Base-by-base conservation (phyloP, 2,797 vertebrate species). In the Sebastes goodei region DNA sequence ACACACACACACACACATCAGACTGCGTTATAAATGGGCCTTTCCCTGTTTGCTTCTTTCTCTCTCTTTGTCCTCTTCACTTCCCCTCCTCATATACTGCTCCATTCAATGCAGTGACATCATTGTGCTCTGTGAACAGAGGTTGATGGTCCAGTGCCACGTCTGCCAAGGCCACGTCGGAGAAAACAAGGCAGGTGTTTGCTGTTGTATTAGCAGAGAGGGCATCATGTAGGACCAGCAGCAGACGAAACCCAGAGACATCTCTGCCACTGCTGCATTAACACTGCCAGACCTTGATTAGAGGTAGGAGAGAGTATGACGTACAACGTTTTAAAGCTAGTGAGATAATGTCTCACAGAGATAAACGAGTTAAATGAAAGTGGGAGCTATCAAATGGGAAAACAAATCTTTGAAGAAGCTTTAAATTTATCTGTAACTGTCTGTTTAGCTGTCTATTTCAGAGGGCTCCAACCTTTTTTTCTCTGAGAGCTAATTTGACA, bases 71-170 rank as follows among this genome's bases (percentile, higher is more conserved):
- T 76, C 83, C 71, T 71, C 71, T 76, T 80, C 64, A 67, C 71
- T 73, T 76, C 68, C 65, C 42, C 67, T 78, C 64, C 59, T 83
- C 68, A 67, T 74, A 61, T 76, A 2, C 83, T 33, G 64, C 76
- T 83, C 64, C 73, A 75, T 86, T 84, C 78, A 82, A 81, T 29
- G 71, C 35, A 17, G 69, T 63, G 73, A 85, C 83, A 79, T 79
- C 65, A 72, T 42, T 85, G 73, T 70, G 76, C 72, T 65, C 49
- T n/a, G 61, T 82, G 83, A 88, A 82, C 72, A 72, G 68, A 77
- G 80, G 84, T 49, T 89, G 88, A 89, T 82, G 91, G 88, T 87
- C 79, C 75, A 68, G 59, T 56, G 83, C 74, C 59, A n/a, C n/a
- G n/a, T 57, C 66, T 73, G 70, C 64, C 52, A 25, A 78, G 79